A percentile compares a stretch with the other conserved stretches of the same genome.
Evolutionary conservation across 2,113 vertebrate genomes (phyloP).

Genomic region (Brachypteracias leptosomus): DNA sequence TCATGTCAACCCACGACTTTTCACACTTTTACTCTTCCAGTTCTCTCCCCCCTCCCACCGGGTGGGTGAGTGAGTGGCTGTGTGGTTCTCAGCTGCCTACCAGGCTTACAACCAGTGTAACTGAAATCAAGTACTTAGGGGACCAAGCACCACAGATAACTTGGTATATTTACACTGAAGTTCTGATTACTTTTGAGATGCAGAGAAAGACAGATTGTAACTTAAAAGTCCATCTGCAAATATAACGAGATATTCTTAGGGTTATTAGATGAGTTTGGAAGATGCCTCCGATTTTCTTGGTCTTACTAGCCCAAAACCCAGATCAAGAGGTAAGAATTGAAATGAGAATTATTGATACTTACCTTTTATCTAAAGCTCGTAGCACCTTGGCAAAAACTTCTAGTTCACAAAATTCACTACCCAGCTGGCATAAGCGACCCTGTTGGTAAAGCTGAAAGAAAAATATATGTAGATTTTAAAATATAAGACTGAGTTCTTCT

Average conservation of each 20-base stretch:
- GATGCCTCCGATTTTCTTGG: no score
- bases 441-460: constrained; percentile 94
- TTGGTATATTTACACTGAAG: neutral
- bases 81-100: neutral
- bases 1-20: neutral
- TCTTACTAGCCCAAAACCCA: no score
- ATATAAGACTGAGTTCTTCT: neutral
- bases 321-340: neutral
- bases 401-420: constrained; percentile 98
- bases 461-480: neutral
- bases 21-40: neutral
- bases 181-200: neutral
- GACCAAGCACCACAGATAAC: neutral
- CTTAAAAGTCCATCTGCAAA: neutral
- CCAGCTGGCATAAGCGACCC: constrained; percentile 96
- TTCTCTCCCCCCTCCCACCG: neutral
- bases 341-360: neutral
- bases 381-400: constrained; percentile 99
- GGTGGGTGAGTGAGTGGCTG: neutral
- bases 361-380: constrained; percentile 98
- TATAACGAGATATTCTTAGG: neutral
- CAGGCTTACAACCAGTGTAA: fast-evolving
- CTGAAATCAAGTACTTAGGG: neutral
- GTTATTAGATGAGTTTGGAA: neutral
- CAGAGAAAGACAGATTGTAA: neutral